These are phyloP conservation scores for Xestoiulus laeticollis DNA, from an alignment of 2,888 invertebrate species.

Conservation along the genomic window DNA sequence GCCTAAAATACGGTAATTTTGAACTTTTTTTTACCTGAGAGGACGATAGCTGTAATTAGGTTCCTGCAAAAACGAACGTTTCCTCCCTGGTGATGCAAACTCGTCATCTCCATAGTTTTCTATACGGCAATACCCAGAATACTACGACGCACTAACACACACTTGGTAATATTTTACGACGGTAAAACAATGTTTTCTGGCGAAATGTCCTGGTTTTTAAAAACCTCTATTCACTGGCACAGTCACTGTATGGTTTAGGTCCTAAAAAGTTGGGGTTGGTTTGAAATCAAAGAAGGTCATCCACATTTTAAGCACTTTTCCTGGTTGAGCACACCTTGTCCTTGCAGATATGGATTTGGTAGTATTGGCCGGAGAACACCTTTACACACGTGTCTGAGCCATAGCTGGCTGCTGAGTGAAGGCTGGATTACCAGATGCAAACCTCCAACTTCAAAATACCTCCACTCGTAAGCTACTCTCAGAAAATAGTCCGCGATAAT, in stretches of 20 bases:
- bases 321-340: slow-evolving; percentile 8
- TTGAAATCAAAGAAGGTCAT: not conserved
- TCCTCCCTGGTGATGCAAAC: not conserved
- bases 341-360: not conserved
- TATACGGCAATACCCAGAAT: not conserved
- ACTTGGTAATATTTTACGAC: not conserved
- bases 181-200: not conserved
- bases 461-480: not conserved
- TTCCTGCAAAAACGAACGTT: not conserved
- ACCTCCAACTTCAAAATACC: not conserved
- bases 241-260: not conserved
- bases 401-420: slow-evolving; percentile 27
- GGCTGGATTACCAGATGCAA: not conserved
- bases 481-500: not conserved
- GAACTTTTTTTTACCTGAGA: not conserved
- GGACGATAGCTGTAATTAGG: not conserved
- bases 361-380: not conserved
- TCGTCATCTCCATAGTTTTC: not conserved
- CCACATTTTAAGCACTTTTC: not conserved
- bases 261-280: not conserved
- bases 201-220: not conserved
- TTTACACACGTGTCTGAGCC: not conserved
- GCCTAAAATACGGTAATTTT: not conserved
- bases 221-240: not conserved
- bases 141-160: slow-evolving; percentile 12